Evolutionary conservation across 1,140 invertebrate species (phyloP).

Genomic region (Trichonephila clavata): DNA sequence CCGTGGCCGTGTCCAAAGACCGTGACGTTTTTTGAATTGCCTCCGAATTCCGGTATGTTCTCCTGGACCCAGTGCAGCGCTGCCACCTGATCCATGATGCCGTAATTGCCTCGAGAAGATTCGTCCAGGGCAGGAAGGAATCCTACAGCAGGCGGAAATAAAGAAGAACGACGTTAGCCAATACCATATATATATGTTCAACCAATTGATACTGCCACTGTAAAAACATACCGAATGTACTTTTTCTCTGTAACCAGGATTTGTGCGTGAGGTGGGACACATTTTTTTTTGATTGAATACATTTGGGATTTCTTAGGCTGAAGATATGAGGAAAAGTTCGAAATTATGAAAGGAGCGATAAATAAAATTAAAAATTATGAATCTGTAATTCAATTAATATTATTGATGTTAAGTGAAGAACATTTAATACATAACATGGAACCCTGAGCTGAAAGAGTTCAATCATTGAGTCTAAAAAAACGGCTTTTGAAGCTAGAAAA

Average conservation of each 20-base stretch:
- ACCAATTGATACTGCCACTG: not conserved
- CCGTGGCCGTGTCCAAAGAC: conserved; percentile 81
- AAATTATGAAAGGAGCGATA: too few relatives aligned
- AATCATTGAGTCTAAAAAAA: too few relatives aligned
- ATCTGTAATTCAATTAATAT: too few relatives aligned
- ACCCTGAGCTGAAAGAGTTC: too few relatives aligned
- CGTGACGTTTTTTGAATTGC: conserved; percentile 81
- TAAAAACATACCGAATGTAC: not conserved
- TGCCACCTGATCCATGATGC: conserved; percentile 80
- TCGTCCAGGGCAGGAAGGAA: conserved; percentile 78
- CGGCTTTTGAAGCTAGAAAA: too few relatives aligned
- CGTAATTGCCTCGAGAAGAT: conserved; percentile 79
- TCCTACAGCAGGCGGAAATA: conserved; percentile 70
- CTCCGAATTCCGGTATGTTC: conserved; percentile 83
- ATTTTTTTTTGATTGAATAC: too few relatives aligned
- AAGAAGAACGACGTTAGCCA: not conserved
- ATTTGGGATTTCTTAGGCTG: too few relatives aligned
- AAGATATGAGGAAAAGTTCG: not conserved
- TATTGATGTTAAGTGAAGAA: too few relatives aligned
- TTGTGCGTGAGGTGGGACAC: not conserved
- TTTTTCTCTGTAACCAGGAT: too few relatives aligned
- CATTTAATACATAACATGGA: too few relatives aligned
- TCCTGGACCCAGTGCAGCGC: conserved; percentile 90
- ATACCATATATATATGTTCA: not conserved
- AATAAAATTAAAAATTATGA: too few relatives aligned